These are phyloP conservation scores for Eubasilissa splendida DNA, from an alignment of 2,888 invertebrate genomes.

Conservation along the genomic window DNA sequence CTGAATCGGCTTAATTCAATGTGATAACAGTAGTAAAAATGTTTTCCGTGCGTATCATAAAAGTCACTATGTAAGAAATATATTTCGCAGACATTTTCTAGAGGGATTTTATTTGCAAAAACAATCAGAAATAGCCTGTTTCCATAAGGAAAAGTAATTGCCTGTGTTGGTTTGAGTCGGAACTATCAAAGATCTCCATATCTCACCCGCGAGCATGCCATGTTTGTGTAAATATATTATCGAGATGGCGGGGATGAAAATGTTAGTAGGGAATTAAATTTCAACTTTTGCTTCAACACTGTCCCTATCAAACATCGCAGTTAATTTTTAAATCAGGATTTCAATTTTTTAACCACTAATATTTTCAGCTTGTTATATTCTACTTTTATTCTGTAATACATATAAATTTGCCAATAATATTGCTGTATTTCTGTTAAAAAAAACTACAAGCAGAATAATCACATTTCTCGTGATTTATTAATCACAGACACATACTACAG, in stretches of 20 bases:
- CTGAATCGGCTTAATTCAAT: not conserved
- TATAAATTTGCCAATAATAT: no score
- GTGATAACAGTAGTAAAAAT: constrained; percentile 21
- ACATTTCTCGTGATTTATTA: no score
- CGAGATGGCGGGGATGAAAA: not conserved
- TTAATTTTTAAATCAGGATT: no score
- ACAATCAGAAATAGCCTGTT: constrained; percentile 26
- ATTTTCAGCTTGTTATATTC: no score
- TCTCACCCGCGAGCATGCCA: constrained; percentile 26
- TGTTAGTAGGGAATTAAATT: no score
- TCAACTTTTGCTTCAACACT: no score
- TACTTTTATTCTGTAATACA: no score
- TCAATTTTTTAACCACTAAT: no score
- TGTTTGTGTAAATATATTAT: constrained; percentile 4
- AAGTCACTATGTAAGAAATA: constrained; percentile 10
- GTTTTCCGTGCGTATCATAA: constrained; percentile 16
- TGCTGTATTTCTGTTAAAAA: no score
- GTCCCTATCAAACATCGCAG: no score
- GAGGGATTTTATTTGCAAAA: constrained; percentile 16
- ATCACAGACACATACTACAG: no score
- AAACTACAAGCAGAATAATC: no score
- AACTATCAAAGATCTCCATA: constrained; percentile 12
- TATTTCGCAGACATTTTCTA: constrained; percentile 1
- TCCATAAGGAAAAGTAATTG: constrained; percentile 21
- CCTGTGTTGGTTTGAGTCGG: constrained; percentile 7